phyloP scores from a whole-genome alignment of 2,113 vertebrate species.

The Coryphaenoides rupestris region DNA sequence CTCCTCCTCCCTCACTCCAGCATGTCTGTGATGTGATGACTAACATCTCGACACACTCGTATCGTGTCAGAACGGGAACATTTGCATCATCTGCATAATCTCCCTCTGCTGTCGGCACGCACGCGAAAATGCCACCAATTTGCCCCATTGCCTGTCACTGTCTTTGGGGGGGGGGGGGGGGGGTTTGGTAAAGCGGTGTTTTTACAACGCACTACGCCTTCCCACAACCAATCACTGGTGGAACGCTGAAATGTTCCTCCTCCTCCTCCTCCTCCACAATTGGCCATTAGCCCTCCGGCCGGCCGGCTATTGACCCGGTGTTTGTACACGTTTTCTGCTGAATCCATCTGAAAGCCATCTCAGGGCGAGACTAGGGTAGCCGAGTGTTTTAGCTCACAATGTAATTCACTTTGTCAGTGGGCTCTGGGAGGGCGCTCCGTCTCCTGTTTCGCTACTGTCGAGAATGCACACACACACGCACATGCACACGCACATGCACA shows the following conservation, averaged over 20 bases:
- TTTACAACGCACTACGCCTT: conserved; percentile 49
- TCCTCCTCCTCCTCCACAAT: conserved; percentile 43
- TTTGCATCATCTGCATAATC: conserved; percentile 12
- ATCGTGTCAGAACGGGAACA: conserved; percentile 18
- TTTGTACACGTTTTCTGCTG: conserved; percentile 53
- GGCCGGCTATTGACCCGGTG: conserved; percentile 55
- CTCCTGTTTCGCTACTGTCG: conserved; percentile 57
- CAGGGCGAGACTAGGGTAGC: conserved; percentile 46
- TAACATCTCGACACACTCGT: conserved; percentile 9
- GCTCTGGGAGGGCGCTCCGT: conserved; percentile 51
- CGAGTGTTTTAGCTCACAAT: conserved; percentile 54
- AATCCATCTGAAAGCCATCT: conserved; percentile 65
- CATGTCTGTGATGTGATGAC: conserved; percentile 16
- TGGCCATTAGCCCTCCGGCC: conserved; percentile 44
- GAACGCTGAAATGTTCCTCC: conserved; percentile 42
- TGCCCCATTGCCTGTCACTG: conserved; percentile 42
- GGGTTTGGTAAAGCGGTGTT: conserved; percentile 50
- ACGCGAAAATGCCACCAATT: conserved; percentile 42
- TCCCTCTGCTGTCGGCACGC: conserved; percentile 25
- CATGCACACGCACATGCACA: conserved; percentile 4
- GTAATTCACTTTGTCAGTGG: conserved; percentile 65
- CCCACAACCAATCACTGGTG: conserved; percentile 51
- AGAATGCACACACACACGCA: conserved; percentile 24
- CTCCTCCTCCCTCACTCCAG: neutral
- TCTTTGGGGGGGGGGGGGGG: conserved; percentile 5